Conservation (phyloP, 2,888 invertebrate genomes). For the Danaus chrysippus region DNA sequence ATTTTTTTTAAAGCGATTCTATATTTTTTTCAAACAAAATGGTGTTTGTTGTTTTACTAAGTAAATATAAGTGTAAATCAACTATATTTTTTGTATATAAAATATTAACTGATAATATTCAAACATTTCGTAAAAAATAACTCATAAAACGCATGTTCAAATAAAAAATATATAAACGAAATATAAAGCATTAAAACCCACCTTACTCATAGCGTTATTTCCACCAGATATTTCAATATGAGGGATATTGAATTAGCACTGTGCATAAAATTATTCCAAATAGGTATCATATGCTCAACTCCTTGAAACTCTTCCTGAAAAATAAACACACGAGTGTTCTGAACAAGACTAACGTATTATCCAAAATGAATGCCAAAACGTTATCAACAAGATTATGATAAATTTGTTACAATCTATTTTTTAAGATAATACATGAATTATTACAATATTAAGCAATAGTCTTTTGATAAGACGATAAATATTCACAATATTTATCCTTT, state of each 20-base stretch:
- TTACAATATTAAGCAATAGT: constrained; percentile 7
- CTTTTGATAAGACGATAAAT: background rate
- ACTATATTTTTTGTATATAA: no score
- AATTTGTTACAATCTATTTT: constrained; percentile 3
- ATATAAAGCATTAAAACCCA: background rate
- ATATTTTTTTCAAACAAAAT: no score
- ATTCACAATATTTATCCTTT: background rate
- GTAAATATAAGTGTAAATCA: no score
- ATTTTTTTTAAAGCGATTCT: no score
- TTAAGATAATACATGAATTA: background rate
- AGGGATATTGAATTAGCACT: background rate
- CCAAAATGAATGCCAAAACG: constrained; percentile 2
- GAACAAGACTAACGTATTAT: background rate
- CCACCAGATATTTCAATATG: background rate
- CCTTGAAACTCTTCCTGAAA: background rate
- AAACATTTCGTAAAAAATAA: no score
- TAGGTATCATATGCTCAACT: background rate
- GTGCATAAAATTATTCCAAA: background rate
- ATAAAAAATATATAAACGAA: background rate
- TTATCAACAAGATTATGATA: constrained; percentile 6
- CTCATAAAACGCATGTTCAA: background rate
- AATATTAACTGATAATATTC: no score
- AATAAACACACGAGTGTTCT: background rate
- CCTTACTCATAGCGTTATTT: constrained; percentile 2
- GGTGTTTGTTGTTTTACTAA: no score